Conservation (phyloP, 2,113 vertebrate species). For the Channa argus region DNA sequence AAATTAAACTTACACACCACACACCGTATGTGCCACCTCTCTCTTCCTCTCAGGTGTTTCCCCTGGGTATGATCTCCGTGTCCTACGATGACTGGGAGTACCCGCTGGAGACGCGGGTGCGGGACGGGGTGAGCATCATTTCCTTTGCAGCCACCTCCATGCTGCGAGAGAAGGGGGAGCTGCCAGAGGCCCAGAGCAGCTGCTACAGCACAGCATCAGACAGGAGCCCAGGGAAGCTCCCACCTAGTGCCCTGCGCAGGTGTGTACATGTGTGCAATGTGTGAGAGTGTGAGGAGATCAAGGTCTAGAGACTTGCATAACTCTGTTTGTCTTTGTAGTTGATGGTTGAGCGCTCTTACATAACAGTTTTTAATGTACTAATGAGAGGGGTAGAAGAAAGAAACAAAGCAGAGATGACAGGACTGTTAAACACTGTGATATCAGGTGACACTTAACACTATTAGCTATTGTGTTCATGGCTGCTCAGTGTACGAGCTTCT, state of each 20-base stretch:
- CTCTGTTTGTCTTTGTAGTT: conserved; percentile 55
- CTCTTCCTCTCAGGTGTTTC: conserved; percentile 83
- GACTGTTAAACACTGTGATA: conserved; percentile 52
- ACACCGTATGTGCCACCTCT: conserved; percentile 15
- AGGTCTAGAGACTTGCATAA: conserved; percentile 63
- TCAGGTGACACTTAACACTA: conserved; percentile 65
- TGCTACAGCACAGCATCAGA: conserved; percentile 88
- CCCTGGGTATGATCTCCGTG: conserved; percentile 95
- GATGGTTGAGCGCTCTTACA: conserved; percentile 52
- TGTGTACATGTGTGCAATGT: conserved; percentile 73
- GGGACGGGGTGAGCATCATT: conserved; percentile 93
- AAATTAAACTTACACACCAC: conserved; percentile 27
- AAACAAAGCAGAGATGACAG: conserved; percentile 48
- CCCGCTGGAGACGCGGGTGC: conserved; percentile 89
- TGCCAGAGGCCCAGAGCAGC: conserved; percentile 92
- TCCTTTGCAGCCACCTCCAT: conserved; percentile 91
- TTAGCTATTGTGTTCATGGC: conserved; percentile 48
- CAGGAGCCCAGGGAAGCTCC: conserved; percentile 87
- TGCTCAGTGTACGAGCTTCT: conserved; percentile 41
- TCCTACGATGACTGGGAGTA: conserved; percentile 98
- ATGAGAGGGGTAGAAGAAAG: conserved; percentile 43
- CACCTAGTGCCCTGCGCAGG: conserved; percentile 92
- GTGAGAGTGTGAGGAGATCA: conserved; percentile 34
- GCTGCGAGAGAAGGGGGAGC: conserved; percentile 91
- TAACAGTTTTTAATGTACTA: conserved; percentile 62